A percentile compares a stretch with the other conserved stretches of the same genome.
Conservation (phyloP, 2,113 vertebrate genomes). For the Antechinus flavipes region DNA sequence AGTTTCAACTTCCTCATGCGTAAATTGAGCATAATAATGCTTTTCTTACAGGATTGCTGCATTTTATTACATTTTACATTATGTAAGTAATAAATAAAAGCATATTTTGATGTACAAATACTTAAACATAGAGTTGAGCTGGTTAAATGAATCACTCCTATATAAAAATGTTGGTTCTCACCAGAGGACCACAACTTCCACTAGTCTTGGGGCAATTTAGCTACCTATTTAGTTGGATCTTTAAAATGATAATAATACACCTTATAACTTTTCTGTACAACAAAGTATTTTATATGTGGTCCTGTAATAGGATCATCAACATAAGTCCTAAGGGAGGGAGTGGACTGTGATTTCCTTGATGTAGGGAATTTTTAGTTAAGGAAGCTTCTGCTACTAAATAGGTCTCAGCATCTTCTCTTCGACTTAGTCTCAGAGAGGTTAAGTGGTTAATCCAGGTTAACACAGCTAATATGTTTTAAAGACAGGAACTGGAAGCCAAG, state of each 20-base stretch:
- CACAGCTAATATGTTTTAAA: neutral
- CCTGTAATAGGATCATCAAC: neutral
- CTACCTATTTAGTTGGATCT: neutral
- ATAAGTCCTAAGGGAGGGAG: neutral
- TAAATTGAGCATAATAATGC: neutral
- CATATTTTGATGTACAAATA: neutral
- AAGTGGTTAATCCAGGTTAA: neutral
- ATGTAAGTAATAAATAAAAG: neutral
- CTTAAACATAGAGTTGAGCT: neutral
- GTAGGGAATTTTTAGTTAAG: neutral
- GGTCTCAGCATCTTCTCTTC: neutral
- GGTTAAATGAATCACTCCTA: neutral
- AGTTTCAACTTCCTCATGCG: neutral
- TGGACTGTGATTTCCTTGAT: neutral
- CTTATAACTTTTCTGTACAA: neutral
- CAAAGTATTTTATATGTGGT: neutral
- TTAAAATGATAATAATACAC: neutral
- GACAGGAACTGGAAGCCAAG: neutral
- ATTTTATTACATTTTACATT: neutral
- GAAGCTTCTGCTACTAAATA: too few relatives aligned
- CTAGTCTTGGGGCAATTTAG: neutral
- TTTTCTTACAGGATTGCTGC: neutral
- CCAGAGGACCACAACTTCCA: neutral
- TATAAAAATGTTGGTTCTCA: neutral
- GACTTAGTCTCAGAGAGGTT: neutral